These are phyloP conservation scores for Ptychoptera albimana DNA, from an alignment of 2,888 invertebrate species.

Conservation along the genomic window DNA sequence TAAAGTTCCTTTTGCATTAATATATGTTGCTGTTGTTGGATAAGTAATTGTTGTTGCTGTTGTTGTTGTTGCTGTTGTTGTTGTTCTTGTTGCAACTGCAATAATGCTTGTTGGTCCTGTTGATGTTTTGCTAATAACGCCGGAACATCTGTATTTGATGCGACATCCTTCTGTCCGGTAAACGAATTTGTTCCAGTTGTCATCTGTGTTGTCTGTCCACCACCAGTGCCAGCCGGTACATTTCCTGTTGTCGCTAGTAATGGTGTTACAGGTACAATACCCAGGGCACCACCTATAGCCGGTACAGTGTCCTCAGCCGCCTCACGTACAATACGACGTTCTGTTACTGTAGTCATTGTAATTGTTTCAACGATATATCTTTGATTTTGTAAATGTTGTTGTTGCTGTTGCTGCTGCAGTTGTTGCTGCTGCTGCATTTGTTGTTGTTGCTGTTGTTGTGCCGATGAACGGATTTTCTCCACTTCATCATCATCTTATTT, in stretches of 20 bases:
- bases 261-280: background rate
- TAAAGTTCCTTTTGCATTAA: background rate
- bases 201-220: background rate
- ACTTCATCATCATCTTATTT: constrained; percentile 13
- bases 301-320: constrained; percentile 20
- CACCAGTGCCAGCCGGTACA: background rate
- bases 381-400: constrained; percentile 20
- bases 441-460: constrained; percentile 13
- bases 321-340: constrained; percentile 38
- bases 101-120: background rate
- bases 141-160: background rate
- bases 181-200: constrained; percentile 1
- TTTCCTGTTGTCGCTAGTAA: background rate
- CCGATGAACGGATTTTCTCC: constrained; percentile 16
- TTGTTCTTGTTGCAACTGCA: background rate
- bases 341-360: constrained; percentile 50
- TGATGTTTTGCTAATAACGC: background rate
- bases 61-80: constrained; percentile 7
- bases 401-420: constrained; percentile 10
- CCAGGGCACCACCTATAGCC: background rate
- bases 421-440: too few species aligned
- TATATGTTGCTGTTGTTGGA: constrained; percentile 5
- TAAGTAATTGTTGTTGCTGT: constrained; percentile 19
- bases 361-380: constrained; percentile 48
- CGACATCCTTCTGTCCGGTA: too few species aligned